Evolutionary conservation across 2,797 vertebrate species (phyloP).

Genomic region (Sciaenops ocellatus): DNA sequence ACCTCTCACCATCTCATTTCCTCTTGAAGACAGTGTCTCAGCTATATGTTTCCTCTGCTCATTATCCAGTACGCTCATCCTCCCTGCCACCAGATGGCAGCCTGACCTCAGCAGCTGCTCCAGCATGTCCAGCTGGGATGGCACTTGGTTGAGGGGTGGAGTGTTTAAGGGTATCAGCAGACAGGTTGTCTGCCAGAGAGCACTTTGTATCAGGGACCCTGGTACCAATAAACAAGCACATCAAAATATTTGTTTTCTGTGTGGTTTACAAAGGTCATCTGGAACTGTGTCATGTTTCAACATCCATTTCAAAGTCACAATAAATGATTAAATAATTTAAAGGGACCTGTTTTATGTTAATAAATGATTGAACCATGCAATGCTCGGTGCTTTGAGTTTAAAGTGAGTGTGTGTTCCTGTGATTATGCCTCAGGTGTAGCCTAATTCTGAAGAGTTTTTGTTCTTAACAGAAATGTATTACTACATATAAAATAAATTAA

Average conservation of each 20-base stretch:
- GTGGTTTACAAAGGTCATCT: conserved; percentile 74
- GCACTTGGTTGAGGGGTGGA: conserved; percentile 55
- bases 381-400: conserved; percentile 12
- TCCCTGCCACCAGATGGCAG: conserved; percentile 83
- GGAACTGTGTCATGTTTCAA: conserved; percentile 58
- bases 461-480: background rate
- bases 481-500: background rate
- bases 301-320: conserved; percentile 52
- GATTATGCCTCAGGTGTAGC: background rate
- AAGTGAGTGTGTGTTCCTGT: background rate
- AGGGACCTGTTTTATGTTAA: background rate
- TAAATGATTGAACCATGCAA: conserved; percentile 4
- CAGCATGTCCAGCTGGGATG: conserved; percentile 71
- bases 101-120: conserved; percentile 71
- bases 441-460: background rate
- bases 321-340: conserved; percentile 58
- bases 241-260: conserved; percentile 51
- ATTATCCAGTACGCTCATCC: conserved; percentile 68
- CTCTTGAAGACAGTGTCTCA: conserved; percentile 49
- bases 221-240: conserved; percentile 73
- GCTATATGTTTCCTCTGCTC: conserved; percentile 70
- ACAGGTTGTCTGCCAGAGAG: conserved; percentile 82
- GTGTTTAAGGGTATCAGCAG: conserved; percentile 77
- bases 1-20: conserved; percentile 35
- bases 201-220: conserved; percentile 52